Conservation (phyloP, 2,797 vertebrate genomes). For the Gymnoscopelus microlampas region DNA sequence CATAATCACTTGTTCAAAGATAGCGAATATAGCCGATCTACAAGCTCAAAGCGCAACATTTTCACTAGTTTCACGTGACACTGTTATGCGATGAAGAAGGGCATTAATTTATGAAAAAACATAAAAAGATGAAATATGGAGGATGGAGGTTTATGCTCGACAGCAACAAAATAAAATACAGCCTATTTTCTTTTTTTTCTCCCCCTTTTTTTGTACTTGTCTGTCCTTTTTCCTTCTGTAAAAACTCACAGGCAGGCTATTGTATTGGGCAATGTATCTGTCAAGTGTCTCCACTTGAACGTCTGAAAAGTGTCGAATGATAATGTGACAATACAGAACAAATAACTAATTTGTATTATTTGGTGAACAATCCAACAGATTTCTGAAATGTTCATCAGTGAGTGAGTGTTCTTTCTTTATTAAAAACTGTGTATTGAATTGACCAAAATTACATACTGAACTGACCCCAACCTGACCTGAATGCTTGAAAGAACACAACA, state of each 20-base stretch:
- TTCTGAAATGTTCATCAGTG: too few species aligned
- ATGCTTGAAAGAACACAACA: constrained; percentile 24
- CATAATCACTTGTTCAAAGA: too few species aligned
- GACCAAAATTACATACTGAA: neutral
- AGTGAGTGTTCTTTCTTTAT: constrained; percentile 4
- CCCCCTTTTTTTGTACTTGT: constrained; percentile 1
- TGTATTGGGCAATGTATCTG: too few species aligned
- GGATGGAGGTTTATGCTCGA: too few species aligned
- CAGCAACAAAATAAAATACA: constrained; percentile 10
- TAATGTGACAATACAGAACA: too few species aligned
- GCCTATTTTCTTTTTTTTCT: neutral
- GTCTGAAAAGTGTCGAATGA: too few species aligned
- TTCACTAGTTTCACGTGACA: too few species aligned
- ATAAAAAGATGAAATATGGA: neutral
- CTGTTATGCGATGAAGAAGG: neutral
- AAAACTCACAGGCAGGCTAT: neutral
- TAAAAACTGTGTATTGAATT: constrained; percentile 7
- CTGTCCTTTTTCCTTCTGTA: neutral
- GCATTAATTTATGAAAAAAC: neutral
- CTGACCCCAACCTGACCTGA: constrained; percentile 15
- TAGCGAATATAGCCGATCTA: too few species aligned
- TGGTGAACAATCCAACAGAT: too few species aligned
- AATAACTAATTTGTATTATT: too few species aligned
- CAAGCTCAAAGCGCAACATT: too few species aligned
- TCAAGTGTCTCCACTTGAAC: too few species aligned